Conservation (phyloP, 2,113 vertebrate species). For the Brachyistius frenatus region DNA sequence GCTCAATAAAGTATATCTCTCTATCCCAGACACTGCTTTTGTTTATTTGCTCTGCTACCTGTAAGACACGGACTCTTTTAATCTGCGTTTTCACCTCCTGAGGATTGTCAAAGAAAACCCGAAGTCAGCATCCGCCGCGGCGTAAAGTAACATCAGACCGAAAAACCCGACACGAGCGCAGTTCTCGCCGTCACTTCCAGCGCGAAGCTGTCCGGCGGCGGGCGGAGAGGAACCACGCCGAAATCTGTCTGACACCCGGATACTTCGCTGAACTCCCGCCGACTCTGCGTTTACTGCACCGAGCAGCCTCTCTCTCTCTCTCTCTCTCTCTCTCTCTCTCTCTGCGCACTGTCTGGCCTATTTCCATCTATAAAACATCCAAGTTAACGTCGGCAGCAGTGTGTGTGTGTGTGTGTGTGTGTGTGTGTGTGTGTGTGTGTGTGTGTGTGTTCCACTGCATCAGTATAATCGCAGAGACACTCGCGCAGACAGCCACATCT, state of each 20-base stretch:
- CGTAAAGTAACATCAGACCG: not conserved
- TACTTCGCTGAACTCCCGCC: conserved; percentile 17
- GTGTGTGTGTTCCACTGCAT: conserved; percentile 41
- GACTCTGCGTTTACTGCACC: conserved; percentile 20
- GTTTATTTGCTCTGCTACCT: not conserved
- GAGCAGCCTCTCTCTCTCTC: not conserved
- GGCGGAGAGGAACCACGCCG: not conserved
- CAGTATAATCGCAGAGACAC: conserved; percentile 52
- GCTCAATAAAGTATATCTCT: too few species aligned
- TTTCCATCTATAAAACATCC: conserved; percentile 36
- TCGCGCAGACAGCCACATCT: not conserved
- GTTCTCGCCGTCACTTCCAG: conserved; percentile 8
- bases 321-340: too few species aligned
- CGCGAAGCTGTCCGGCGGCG: not conserved
- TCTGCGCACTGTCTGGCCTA: conserved; percentile 19
- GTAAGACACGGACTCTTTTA: not conserved
- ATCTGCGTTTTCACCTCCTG: conserved; percentile 14
- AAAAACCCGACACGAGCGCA: not conserved
- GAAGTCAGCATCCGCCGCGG: not conserved
- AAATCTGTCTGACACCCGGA: not conserved
- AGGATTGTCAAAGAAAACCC: not conserved
- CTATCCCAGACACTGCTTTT: not conserved
- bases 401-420: too few species aligned
- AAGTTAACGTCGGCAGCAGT: conserved; percentile 10
- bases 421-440: too few species aligned